phyloP scores from a whole-genome alignment of 1,140 invertebrate genomes.

The Acromyrmex echinatior region DNA sequence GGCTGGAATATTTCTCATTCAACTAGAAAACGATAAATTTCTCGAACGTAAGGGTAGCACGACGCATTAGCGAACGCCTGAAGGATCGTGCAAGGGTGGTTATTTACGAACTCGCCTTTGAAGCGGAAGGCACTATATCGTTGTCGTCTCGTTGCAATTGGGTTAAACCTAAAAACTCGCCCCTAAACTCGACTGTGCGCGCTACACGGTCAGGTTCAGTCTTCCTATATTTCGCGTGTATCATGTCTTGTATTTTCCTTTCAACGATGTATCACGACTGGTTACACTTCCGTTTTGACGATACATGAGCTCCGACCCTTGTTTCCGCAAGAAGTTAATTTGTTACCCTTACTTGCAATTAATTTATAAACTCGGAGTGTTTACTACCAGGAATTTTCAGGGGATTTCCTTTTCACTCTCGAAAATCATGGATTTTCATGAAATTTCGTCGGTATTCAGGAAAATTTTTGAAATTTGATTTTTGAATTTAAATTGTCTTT shows the following conservation, averaged over 20 bases:
- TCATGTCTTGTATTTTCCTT: constrained; percentile 62
- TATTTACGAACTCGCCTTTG: constrained; percentile 70
- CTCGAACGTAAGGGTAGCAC: constrained; percentile 40
- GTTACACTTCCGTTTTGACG: constrained; percentile 62
- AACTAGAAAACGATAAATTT: constrained; percentile 76
- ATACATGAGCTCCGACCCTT: constrained; percentile 38
- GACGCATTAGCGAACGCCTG: constrained; percentile 38
- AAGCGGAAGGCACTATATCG: constrained; percentile 70
- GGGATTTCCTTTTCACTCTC: no score
- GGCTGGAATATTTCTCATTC: constrained; percentile 73
- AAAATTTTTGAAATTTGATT: no score
- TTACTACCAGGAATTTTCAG: no score
- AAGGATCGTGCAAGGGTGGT: constrained; percentile 65
- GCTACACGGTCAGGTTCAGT: constrained; percentile 72
- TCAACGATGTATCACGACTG: constrained; percentile 68
- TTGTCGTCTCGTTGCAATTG: constrained; percentile 72
- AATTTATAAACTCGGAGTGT: neutral
- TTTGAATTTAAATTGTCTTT: no score
- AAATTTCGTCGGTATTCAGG: no score
- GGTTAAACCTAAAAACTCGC: constrained; percentile 74
- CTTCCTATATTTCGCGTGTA: constrained; percentile 59
- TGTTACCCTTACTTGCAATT: constrained; percentile 13
- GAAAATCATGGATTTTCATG: no score
- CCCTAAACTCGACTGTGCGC: constrained; percentile 36
- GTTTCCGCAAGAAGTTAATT: constrained; percentile 55